Evolutionary conservation across 2,888 invertebrate genomes (phyloP), one percentile per base, ranked within the genome.

Genomic region (Timandra comae): DNA sequence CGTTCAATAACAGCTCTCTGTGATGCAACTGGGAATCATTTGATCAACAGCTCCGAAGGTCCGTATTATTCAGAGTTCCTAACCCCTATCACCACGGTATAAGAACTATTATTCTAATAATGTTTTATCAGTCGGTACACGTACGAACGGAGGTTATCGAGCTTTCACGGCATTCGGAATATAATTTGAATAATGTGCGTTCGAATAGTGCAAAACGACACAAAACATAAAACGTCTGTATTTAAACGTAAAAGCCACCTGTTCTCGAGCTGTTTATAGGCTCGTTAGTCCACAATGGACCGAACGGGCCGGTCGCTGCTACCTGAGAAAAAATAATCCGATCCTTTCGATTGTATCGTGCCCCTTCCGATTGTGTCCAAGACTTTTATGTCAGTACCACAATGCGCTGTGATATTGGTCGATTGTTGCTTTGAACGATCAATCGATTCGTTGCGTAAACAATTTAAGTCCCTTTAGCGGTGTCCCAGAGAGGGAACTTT

Each of bases 151-250:
- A 69, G 76, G 75, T 77, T 80, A 80, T 75, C 74, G 72, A 68
- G 66, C 80, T 84, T 82, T 84, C 79, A 76, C 78, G 76, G 74
- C 69, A 57, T 61, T 69, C 66, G 77, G n/a, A 79, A 79, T 78
- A 74, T 63, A 67, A 82, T 84, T 82, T 75, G 74, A 79, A 79
- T 80, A 81, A 73, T 74, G 63, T 52, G 63, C 73, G 78, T 78
- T 70, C 79, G 65, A 64, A 77, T 73, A 58, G 64, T 66, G 79
- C 79, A 72, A 74, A 74, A 71, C 59, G 52, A 59, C 52, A 43
- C 50, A 49, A 60, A n/a, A 63, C 56, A 54, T 55, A 49, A 42
- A 54, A 46, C 47, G 49, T 55, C 50, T 63, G 48, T 50, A 47
- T 43, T 57, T 52, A 16, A 16, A 16, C 4, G 16, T 7, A 24